These are phyloP conservation scores for Idaea straminata DNA, from an alignment of 2,888 invertebrate species.

Conservation along the genomic window DNA sequence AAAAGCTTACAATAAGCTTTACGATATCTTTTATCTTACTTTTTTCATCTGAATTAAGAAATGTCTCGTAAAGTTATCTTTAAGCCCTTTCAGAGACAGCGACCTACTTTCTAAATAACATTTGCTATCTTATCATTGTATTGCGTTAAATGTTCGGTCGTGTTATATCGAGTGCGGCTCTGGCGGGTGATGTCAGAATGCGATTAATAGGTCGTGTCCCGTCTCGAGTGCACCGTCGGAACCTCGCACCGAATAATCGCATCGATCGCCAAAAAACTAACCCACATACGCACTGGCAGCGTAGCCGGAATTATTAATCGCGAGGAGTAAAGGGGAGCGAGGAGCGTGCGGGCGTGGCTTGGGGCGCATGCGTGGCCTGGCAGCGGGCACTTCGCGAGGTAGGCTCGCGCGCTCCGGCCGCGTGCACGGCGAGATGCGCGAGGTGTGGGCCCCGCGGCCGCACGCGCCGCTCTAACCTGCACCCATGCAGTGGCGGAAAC, in stretches of 20 bases:
- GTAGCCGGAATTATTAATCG: conserved; percentile 80
- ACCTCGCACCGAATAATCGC: conserved; percentile 73
- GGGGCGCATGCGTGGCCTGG: conserved; percentile 62
- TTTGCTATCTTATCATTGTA: conserved; percentile 30
- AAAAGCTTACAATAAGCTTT: neutral
- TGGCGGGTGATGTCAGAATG: conserved; percentile 52
- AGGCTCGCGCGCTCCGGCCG: conserved; percentile 76
- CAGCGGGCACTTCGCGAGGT: conserved; percentile 73
- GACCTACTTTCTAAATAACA: conserved; percentile 30
- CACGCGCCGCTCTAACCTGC: conserved; percentile 82
- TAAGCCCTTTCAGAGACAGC: conserved; percentile 26
- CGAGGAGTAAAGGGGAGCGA: conserved; percentile 67
- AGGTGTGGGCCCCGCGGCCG: conserved; percentile 72
- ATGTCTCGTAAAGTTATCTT: neutral
- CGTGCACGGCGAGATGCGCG: conserved; percentile 71
- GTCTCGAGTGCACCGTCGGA: conserved; percentile 68
- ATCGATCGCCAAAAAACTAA: conserved; percentile 81
- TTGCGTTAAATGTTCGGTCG: conserved; percentile 26
- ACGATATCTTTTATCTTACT: neutral
- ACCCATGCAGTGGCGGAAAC: conserved; percentile 93
- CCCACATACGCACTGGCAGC: conserved; percentile 80
- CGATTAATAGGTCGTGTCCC: conserved; percentile 68
- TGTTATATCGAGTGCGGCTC: conserved; percentile 36
- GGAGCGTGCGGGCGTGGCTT: conserved; percentile 42
- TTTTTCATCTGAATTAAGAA: neutral